phyloP scores from a whole-genome alignment of 2,797 vertebrate genomes.

The Myripristis jacobus region DNA sequence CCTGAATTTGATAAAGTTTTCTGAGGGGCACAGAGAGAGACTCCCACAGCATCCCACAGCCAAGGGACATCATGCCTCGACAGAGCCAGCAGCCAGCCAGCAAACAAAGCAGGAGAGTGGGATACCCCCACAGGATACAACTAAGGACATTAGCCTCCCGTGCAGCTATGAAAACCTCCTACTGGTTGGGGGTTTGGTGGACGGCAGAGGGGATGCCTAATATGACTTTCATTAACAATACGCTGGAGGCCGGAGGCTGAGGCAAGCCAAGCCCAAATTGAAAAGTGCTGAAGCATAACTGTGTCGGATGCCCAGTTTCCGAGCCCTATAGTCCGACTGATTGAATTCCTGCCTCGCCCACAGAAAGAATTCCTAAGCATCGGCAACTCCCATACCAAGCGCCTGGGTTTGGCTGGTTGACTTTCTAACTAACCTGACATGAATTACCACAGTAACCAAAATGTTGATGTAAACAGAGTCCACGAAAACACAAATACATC shows the following conservation, averaged over 20 bases:
- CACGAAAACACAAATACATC: neutral
- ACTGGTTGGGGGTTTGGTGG: constrained; percentile 50
- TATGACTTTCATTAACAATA: constrained; percentile 81
- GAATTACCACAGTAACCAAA: constrained; percentile 23
- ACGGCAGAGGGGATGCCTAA: constrained; percentile 71
- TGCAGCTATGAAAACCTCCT: constrained; percentile 49
- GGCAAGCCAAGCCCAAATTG: constrained; percentile 79
- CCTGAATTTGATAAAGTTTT: constrained; percentile 10
- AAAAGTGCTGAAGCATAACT: constrained; percentile 83
- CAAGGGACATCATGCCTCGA: constrained; percentile 5
- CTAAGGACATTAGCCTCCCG: constrained; percentile 52
- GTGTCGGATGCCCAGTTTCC: constrained; percentile 79
- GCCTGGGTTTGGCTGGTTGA: constrained; percentile 41
- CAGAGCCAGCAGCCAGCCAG: constrained; percentile 17
- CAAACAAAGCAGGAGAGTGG: constrained; percentile 17
- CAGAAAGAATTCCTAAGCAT: constrained; percentile 70
- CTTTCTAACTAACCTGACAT: constrained; percentile 51
- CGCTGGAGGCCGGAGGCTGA: constrained; percentile 70
- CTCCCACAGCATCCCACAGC: constrained; percentile 10
- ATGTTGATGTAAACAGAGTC: constrained; percentile 14
- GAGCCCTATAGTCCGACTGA: constrained; percentile 69
- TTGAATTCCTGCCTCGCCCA: constrained; percentile 78
- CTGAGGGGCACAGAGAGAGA: neutral
- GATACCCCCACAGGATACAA: constrained; percentile 26
- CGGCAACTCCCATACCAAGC: constrained; percentile 51